Evolutionary conservation across 2,113 vertebrate species (phyloP).

Genomic region (Podarcis raffonei): DNA sequence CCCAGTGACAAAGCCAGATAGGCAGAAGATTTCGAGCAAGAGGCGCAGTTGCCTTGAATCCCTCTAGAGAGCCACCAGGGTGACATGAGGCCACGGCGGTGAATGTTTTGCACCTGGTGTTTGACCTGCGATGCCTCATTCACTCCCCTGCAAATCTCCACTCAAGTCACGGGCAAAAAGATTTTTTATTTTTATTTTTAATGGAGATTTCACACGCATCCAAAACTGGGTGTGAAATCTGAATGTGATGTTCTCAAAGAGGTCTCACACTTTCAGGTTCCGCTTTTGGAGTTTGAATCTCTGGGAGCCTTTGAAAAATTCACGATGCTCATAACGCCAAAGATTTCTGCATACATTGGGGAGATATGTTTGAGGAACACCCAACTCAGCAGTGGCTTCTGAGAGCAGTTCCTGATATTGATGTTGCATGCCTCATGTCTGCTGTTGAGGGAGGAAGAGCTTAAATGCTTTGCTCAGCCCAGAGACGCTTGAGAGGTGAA

Average conservation of each 20-base stretch:
- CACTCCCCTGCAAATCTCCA: not conserved
- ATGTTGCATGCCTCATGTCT: not conserved
- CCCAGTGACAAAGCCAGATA: not conserved
- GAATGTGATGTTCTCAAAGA: not conserved
- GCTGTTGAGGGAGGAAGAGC: not conserved
- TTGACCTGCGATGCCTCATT: not conserved
- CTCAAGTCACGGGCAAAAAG: not conserved
- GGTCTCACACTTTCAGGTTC: not conserved
- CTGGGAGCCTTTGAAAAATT: not conserved
- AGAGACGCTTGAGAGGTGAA: not conserved
- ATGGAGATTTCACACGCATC: not conserved
- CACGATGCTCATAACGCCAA: not conserved
- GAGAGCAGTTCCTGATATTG: not conserved
- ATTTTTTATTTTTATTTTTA: too few species aligned
- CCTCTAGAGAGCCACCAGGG: not conserved
- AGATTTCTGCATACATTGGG: not conserved
- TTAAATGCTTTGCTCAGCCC: not conserved
- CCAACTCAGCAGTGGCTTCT: not conserved
- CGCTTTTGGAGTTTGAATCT: not conserved
- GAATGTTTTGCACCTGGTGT: not conserved
- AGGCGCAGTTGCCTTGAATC: not conserved
- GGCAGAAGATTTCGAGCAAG: not conserved
- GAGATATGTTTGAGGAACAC: not conserved
- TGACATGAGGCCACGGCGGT: not conserved
- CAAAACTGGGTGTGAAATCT: not conserved